Percentiles rank a stretch among this genome's conserved stretches.
Conservation (phyloP, 2,113 vertebrate genomes). For the Illadopsis cleaveri region DNA sequence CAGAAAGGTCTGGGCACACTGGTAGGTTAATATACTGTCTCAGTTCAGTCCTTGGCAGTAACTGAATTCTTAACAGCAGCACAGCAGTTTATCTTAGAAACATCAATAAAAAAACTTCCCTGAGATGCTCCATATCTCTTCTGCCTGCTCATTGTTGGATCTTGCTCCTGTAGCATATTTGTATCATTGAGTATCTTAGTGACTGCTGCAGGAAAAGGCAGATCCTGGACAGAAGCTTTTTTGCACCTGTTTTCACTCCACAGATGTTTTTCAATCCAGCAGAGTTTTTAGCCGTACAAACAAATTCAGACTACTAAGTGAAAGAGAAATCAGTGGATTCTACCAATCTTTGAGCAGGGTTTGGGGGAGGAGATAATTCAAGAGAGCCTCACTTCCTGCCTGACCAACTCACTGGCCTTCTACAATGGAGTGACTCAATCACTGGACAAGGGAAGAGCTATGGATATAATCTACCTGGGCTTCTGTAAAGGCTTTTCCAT, state of each 20-base stretch:
- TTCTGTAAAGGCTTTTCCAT: not conserved
- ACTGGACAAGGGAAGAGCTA: not conserved
- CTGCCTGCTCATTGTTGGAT: not conserved
- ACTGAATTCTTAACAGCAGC: not conserved
- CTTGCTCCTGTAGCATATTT: not conserved
- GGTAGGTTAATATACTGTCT: not conserved
- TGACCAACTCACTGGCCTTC: not conserved
- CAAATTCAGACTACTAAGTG: not conserved
- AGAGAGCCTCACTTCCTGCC: not conserved
- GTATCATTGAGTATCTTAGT: not conserved
- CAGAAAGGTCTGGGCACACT: not conserved
- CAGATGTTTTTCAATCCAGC: not conserved
- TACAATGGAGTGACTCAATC: not conserved
- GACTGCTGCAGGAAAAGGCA: not conserved
- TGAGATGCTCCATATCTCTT: not conserved
- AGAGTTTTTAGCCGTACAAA: not conserved
- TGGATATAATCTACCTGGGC: not conserved
- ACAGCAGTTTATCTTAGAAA: not conserved
- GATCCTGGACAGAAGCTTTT: not conserved
- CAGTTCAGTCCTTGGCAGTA: not conserved
- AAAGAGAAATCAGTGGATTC: not conserved
- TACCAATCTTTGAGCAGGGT: not conserved
- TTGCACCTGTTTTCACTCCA: not conserved
- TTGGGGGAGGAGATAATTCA: not conserved
- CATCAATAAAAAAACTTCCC: not conserved